These are phyloP conservation scores for Dryobota labecula DNA, from an alignment of 2,888 invertebrate genomes.

Conservation along the genomic window DNA sequence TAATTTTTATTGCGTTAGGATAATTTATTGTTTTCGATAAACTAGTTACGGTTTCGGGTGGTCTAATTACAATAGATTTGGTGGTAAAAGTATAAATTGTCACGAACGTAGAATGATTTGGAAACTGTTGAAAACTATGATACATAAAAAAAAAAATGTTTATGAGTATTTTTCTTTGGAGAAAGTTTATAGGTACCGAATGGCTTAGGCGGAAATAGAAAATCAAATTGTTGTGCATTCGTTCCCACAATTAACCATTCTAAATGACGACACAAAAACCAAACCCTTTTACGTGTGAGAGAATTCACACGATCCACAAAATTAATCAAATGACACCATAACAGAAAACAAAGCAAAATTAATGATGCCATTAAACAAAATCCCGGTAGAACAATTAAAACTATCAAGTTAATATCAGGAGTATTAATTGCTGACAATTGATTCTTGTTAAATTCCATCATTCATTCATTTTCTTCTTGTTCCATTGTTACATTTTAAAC, in stretches of 20 bases:
- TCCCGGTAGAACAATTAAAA: conserved; percentile 67
- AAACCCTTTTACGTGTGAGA: conserved; percentile 37
- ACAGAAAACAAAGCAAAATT: conserved; percentile 48
- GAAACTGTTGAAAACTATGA: conserved; percentile 7
- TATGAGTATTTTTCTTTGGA: conserved; percentile 1
- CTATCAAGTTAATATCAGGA: conserved; percentile 64
- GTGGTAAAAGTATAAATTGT: conserved; percentile 14
- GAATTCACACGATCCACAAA: conserved; percentile 50
- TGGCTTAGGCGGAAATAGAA: conserved; percentile 26
- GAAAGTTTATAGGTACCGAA: conserved; percentile 15
- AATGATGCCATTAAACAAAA: conserved; percentile 59
- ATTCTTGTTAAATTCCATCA: no score
- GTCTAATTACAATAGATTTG: conserved; percentile 52
- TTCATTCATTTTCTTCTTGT: no score
- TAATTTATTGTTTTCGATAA: conserved; percentile 62
- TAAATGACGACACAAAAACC: conserved; percentile 32
- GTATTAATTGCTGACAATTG: no score
- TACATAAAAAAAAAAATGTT: neutral
- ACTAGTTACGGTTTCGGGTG: conserved; percentile 64
- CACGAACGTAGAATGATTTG: neutral
- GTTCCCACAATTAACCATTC: conserved; percentile 37
- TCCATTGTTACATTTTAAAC: no score
- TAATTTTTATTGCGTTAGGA: conserved; percentile 61
- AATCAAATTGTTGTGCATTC: conserved; percentile 14
- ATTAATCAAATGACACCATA: conserved; percentile 33